These are phyloP conservation scores for Gallinago nigripennis DNA, from an alignment of 2,797 vertebrate species.

Conservation along the genomic window DNA sequence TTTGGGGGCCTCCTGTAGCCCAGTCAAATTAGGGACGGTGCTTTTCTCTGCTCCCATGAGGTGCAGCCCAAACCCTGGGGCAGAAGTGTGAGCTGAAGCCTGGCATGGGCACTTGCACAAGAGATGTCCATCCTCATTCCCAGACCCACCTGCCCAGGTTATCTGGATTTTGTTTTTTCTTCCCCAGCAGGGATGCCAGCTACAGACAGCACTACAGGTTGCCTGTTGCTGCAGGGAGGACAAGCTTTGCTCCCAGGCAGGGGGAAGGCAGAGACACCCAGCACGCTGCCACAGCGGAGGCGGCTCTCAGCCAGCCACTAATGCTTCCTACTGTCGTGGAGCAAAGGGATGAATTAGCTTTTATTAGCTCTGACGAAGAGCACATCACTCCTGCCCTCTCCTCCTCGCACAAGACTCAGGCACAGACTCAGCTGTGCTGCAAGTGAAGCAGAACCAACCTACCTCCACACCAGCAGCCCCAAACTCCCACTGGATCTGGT, in stretches of 20 bases:
- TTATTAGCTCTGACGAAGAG: conserved; percentile 39
- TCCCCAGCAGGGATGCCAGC: neutral
- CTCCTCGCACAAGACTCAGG: neutral
- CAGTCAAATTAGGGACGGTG: neutral
- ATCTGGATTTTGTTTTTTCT: neutral
- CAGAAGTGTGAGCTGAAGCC: neutral
- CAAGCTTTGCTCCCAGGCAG: neutral
- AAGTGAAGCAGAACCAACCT: conserved; percentile 46
- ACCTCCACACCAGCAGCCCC: neutral
- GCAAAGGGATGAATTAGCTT: conserved; percentile 62
- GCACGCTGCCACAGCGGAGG: neutral
- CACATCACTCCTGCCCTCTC: conserved; percentile 43
- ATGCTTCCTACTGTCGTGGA: conserved; percentile 44
- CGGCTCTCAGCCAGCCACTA: conserved; percentile 41
- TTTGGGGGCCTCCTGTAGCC: neutral
- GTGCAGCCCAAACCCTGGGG: neutral
- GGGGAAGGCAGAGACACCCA: neutral
- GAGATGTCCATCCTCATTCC: neutral
- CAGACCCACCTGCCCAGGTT: neutral
- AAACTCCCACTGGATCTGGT: neutral
- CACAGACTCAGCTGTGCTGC: conserved; percentile 25
- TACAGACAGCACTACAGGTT: neutral
- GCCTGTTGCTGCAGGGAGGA: neutral
- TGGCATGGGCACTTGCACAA: fast-evolving
- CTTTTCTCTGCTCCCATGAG: neutral